A percentile compares a stretch with the other conserved stretches of the same genome.
phyloP scores from a whole-genome alignment of 2,797 vertebrate species.

The Petrocephalus schoutedeni region DNA sequence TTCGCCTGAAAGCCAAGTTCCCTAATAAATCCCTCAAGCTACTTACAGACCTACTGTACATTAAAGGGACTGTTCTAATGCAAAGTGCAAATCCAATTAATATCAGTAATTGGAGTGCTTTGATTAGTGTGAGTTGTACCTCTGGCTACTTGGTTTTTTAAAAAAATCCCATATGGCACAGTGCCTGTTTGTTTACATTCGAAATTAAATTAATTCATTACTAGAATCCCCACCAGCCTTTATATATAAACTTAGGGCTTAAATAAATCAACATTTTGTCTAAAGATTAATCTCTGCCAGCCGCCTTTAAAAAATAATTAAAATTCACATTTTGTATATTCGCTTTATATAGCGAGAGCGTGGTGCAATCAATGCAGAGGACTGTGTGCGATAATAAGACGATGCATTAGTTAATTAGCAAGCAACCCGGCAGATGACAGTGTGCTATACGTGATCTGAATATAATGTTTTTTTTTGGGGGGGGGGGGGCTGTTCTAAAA shows the following conservation, averaged over 20 bases:
- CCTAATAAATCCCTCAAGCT: background rate
- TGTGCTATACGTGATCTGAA: background rate
- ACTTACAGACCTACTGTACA: background rate
- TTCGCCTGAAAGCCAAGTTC: background rate
- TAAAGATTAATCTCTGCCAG: background rate
- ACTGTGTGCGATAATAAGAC: background rate
- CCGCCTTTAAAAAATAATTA: background rate
- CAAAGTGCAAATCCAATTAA: background rate
- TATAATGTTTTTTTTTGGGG: background rate
- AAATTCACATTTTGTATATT: background rate
- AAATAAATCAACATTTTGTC: constrained; percentile 2
- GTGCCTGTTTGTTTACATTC: background rate
- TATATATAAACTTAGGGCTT: background rate
- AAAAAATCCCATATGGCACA: background rate
- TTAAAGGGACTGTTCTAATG: background rate
- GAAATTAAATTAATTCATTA: constrained; percentile 2
- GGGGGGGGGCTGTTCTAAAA: background rate
- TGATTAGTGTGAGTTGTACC: background rate
- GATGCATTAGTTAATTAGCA: background rate
- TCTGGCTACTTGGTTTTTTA: background rate
- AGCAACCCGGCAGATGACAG: background rate
- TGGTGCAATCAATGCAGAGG: background rate
- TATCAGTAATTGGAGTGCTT: background rate
- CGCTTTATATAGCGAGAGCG: background rate
- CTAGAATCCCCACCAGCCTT: background rate